phyloP scores from a whole-genome alignment of 2,797 vertebrate genomes.

The Sebastes minor region DNA sequence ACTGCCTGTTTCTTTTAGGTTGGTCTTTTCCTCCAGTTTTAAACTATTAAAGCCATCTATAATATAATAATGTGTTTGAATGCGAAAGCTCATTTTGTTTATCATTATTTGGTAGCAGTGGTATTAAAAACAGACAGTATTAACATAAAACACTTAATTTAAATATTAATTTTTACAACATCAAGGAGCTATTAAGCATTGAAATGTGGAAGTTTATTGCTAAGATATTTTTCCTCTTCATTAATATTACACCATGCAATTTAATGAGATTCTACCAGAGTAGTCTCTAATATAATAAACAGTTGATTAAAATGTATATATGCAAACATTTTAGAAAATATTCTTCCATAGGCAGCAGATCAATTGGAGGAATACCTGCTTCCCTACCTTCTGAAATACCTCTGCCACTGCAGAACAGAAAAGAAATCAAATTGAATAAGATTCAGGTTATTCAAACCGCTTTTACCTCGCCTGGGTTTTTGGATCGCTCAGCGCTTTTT shows the following conservation, averaged over 20 bases:
- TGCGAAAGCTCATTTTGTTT: not conserved
- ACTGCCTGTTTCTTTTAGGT: not conserved
- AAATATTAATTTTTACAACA: not conserved
- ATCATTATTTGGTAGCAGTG: not conserved
- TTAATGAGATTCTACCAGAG: not conserved
- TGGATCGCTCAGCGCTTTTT: slow-evolving; percentile 80
- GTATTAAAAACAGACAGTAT: not conserved
- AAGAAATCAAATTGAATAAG: slow-evolving; percentile 71
- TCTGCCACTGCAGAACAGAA: slow-evolving; percentile 30
- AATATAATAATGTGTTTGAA: not conserved
- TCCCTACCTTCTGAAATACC: slow-evolving; percentile 42
- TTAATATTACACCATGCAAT: not conserved
- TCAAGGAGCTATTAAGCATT: not conserved
- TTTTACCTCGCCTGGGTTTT: slow-evolving; percentile 61
- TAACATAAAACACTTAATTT: not conserved
- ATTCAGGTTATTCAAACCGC: slow-evolving; percentile 66
- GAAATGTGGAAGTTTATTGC: not conserved
- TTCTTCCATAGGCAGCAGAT: slow-evolving; percentile 16
- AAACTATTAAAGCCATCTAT: not conserved
- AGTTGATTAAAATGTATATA: slow-evolving; percentile 12
- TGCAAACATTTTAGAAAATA: slow-evolving; percentile 27
- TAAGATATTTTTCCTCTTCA: not conserved
- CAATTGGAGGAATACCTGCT: slow-evolving; percentile 37
- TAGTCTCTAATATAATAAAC: not conserved
- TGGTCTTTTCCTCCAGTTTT: not conserved